A percentile compares a stretch with the other conserved stretches of the same genome.
Conservation (phyloP, 2,113 vertebrate genomes). For the Pyxicephalus adspersus region DNA sequence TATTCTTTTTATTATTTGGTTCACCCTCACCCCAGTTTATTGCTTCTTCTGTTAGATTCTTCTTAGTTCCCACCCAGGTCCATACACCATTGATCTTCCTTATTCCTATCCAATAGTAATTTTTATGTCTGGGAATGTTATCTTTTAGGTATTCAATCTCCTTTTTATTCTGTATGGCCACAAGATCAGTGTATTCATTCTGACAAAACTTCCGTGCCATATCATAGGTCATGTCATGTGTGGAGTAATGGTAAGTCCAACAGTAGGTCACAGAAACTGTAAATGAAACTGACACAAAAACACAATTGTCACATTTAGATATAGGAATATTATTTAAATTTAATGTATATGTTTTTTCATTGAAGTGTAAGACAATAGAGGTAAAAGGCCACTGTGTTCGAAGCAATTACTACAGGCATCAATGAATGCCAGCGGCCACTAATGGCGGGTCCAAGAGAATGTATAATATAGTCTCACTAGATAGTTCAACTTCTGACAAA, state of each 20-base stretch:
- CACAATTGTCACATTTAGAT: neutral
- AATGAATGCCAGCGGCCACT: too few species aligned
- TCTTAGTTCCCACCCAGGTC: slow-evolving; percentile 93
- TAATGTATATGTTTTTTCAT: neutral
- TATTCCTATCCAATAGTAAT: slow-evolving; percentile 94
- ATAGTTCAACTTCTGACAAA: too few species aligned
- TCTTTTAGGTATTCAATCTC: slow-evolving; percentile 83
- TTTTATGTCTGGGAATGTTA: slow-evolving; percentile 60
- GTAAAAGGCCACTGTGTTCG: neutral
- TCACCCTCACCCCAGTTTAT: slow-evolving; percentile 85
- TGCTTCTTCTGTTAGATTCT: slow-evolving; percentile 74
- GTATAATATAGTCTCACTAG: too few species aligned
- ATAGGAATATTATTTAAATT: neutral
- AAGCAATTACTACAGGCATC: neutral
- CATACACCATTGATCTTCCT: slow-evolving; percentile 77
- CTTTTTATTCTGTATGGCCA: slow-evolving; percentile 90
- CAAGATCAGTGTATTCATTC: slow-evolving; percentile 81
- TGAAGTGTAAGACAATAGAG: neutral
- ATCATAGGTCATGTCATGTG: slow-evolving; percentile 71
- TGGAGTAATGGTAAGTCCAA: slow-evolving; percentile 80
- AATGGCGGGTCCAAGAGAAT: too few species aligned
- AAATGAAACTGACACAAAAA: slow-evolving; percentile 66
- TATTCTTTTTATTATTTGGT: slow-evolving; percentile 81
- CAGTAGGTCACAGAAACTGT: slow-evolving; percentile 65
- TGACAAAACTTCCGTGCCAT: slow-evolving; percentile 77